These are phyloP conservation scores for Nannoperca australis DNA, from an alignment of 2,797 vertebrate genomes.

Conservation along the genomic window DNA sequence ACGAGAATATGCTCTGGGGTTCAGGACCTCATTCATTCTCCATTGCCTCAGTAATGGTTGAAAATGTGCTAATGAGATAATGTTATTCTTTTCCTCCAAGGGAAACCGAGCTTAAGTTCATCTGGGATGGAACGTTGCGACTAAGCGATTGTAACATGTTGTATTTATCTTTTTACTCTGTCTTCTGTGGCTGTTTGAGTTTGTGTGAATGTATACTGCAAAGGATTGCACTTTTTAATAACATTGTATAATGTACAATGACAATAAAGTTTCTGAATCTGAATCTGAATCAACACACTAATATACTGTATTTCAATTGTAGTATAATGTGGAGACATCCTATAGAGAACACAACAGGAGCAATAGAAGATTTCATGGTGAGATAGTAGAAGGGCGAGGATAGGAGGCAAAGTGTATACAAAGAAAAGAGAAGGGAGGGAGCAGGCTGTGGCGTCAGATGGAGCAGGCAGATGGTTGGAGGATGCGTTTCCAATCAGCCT, in stretches of 20 bases:
- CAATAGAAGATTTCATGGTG: slow-evolving; percentile 18
- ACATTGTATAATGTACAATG: too few relatives aligned
- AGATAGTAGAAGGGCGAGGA: slow-evolving; percentile 14
- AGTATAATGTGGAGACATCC: slow-evolving; percentile 25
- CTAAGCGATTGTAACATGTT: too few relatives aligned
- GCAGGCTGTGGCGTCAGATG: slow-evolving; percentile 74
- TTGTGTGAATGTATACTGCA: too few relatives aligned
- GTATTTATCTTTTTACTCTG: too few relatives aligned
- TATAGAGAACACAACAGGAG: slow-evolving; percentile 21
- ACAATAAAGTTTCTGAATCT: too few relatives aligned
- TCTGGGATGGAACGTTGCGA: slow-evolving; percentile 26
- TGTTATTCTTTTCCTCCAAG: slow-evolving; percentile 42
- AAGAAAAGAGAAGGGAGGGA: slow-evolving; percentile 34
- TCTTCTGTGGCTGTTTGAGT: too few relatives aligned
- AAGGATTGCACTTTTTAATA: too few relatives aligned
- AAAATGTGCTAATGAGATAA: slow-evolving; percentile 67
- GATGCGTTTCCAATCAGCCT: slow-evolving; percentile 67
- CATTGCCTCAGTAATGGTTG: slow-evolving; percentile 68
- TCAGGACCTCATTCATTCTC: slow-evolving; percentile 64
- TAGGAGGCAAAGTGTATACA: slow-evolving; percentile 2
- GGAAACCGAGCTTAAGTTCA: slow-evolving; percentile 50
- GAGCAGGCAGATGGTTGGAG: slow-evolving; percentile 76
- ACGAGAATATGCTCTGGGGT: slow-evolving; percentile 35
- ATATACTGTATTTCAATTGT: slow-evolving; percentile 39
- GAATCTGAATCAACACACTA: background rate